Base-by-base conservation (phyloP, 2,797 vertebrate genomes). In the Craterocephalus amniculus region DNA sequence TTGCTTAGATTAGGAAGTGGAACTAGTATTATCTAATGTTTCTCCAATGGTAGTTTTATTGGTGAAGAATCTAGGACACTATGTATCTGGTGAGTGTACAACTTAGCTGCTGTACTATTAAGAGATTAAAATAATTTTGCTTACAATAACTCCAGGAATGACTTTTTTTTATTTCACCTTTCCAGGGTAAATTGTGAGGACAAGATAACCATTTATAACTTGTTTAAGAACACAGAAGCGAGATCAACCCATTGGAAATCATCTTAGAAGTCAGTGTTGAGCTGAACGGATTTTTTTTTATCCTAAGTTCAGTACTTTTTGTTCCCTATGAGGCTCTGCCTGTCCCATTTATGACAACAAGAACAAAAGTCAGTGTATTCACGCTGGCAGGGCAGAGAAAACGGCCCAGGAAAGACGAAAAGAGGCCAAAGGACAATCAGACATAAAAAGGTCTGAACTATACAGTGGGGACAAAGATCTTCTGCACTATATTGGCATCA, bases 261-360 rank as follows among this genome's bases (percentile, higher is more conserved):
- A n/a, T 8, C 18, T n/a, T n/a, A n/a, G 18, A 45, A n/a, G 20
- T 6, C 43, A n/a, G 20, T 45, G 20, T 45, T 20, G 16, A 63
- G 36, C 31, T 35, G 14, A 60, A 14, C 18, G 14, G 3, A 52
- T 72, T 45, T 48, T 54, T 58, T 55, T 18, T 29, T 34, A 63
- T 58, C 32, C 65, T 16, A 40, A 40, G 40, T 63, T 69, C 55
- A 35, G 70, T 60, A 67, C 64, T 36, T 70, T 76, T 52, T 77
- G 72, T 79, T 74, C 74, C 73, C 67, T 38, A 14, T 57, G 61
- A 35, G 75, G 26, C 43, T 48, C 26, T 40, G 52, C 43, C 56
- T 70, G 79, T 81, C 80, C 84, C 81, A 83, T 73, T 86, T 78
- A 59, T 57, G 74, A 67, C 70, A 77, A 76, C 72, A 71, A 62